Evolutionary conservation across 2,888 invertebrate species (phyloP).

Genomic region (Blomia tropicalis): DNA sequence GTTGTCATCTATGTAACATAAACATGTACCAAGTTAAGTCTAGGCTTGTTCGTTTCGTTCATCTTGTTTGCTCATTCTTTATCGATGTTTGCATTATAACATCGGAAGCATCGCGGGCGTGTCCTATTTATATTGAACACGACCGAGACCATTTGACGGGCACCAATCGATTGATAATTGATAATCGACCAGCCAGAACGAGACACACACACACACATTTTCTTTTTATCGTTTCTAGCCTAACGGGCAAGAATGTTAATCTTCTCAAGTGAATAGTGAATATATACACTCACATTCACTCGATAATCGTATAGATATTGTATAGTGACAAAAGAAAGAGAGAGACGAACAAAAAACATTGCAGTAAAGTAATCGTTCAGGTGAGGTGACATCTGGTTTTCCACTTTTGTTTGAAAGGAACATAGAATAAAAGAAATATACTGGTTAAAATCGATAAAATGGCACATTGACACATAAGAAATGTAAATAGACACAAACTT

Average conservation of each 20-base stretch:
- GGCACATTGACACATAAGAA: no score
- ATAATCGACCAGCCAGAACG: not conserved
- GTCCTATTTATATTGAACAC: not conserved
- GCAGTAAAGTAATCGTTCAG: not conserved
- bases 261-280: no score
- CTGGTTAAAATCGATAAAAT: no score
- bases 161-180: constrained; percentile 9
- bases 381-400: no score
- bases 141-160: not conserved
- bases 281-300: no score
- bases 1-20: not conserved
- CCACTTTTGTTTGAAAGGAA: no score
- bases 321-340: no score
- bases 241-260: no score
- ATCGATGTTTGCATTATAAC: constrained; percentile 11
- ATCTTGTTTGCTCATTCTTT: not conserved
- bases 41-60: not conserved
- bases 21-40: not conserved
- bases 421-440: no score
- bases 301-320: no score
- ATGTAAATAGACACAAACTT: no score
- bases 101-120: constrained; percentile 1
- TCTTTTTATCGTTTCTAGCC: not conserved
- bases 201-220: not conserved
- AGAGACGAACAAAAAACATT: no score